Conservation (phyloP, 2,113 vertebrate species). For the Clupea harengus region DNA sequence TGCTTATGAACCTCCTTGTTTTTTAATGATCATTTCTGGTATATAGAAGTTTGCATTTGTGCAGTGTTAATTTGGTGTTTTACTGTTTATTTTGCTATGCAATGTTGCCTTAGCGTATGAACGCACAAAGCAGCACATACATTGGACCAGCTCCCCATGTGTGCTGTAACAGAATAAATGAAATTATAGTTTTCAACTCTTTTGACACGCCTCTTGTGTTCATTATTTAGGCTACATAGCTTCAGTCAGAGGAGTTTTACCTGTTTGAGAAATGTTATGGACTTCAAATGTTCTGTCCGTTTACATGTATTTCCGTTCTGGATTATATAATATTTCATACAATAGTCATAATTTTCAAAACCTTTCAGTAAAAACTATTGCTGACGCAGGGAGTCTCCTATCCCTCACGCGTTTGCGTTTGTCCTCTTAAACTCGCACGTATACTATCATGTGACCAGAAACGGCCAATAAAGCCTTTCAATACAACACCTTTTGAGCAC, state of each 20-base stretch:
- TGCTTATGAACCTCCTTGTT: neutral
- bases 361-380: too few species aligned
- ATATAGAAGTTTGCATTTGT: neutral
- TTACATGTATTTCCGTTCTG: too few species aligned
- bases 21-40: neutral
- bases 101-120: constrained; percentile 42
- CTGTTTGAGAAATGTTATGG: neutral
- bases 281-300: too few species aligned
- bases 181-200: neutral
- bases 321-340: too few species aligned
- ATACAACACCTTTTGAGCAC: neutral
- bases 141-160: constrained; percentile 25
- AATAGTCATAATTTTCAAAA: too few species aligned
- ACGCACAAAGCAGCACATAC: constrained; percentile 30
- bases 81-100: constrained; percentile 36
- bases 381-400: too few species aligned
- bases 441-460: neutral
- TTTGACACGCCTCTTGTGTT: neutral
- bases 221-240: neutral
- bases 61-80: neutral
- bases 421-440: too few species aligned
- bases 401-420: too few species aligned
- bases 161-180: constrained; percentile 54
- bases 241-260: neutral
- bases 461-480: neutral